Base-by-base conservation (phyloP, 2,888 invertebrate species). In the Sesia apiformis region DNA sequence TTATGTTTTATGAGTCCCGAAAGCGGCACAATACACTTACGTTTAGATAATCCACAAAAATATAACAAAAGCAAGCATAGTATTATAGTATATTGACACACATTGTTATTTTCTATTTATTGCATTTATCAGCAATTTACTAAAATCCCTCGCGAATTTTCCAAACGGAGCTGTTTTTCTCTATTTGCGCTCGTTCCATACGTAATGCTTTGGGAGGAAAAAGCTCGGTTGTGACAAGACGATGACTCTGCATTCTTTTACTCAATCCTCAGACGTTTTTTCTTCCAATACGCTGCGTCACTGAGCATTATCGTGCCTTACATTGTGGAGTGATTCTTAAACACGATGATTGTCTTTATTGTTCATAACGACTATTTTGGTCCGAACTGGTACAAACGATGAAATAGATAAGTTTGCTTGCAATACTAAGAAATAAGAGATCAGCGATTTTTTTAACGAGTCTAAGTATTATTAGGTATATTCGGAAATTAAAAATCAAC, bases 221-320 rank as follows among this genome's bases (percentile, higher is more conserved):
- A 52, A 40, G 39, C 52, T 52, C 40, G 40, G 51, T 46, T 39
- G 53, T 53, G 51, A 54, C 55, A 57, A 43, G 52, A 52, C 52
- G 53, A 53, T 52, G 52, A 56, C 55, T 55, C 52, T 41, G 53
- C 56, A 52, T 40, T 52, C 52, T 40, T 4, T 52, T 52, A 52
- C 52, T 52, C 50, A 39, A 40, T 40, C 40, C 40, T n/a, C 40
- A 39, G 52, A 39, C 52, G 40, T 40, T 40, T 42, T 54, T 53
- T 40, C 5, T 8, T 40, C 46, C 42, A 52, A 46, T 56, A 40
- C 52, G 58, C 57, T 51, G 42, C 56, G 57, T 60, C 60, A 60
- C 52, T 55, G 49, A 57, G 52, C 56, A 56, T 56, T 56, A 57
- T 55, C 55, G 54, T 42, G 7, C 49, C 51, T 43, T 46, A 46